phyloP scores from a whole-genome alignment of 2,888 invertebrate species.

The Sinopyrophorus schimmeli region DNA sequence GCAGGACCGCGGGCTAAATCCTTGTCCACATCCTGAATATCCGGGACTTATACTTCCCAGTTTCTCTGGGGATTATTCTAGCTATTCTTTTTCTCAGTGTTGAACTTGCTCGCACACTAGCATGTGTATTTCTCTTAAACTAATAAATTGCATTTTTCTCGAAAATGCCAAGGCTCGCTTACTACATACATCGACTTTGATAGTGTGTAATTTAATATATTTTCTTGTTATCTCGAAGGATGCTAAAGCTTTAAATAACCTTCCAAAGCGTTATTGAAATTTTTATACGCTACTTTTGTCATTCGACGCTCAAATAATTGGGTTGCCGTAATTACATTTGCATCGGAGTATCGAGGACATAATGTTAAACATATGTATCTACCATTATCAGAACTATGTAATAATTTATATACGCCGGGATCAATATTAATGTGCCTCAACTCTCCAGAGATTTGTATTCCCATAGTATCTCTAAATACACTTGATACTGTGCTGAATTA shows the following conservation, averaged over 20 bases:
- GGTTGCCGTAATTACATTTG: neutral
- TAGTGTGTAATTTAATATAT: conserved; percentile 8
- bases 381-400: conserved; percentile 4
- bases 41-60: neutral
- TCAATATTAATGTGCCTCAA: conserved; percentile 6
- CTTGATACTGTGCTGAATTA: too few relatives aligned
- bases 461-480: neutral
- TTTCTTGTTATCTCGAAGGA: conserved; percentile 10
- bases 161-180: conserved; percentile 9
- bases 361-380: neutral
- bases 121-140: conserved; percentile 9
- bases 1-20: conserved; percentile 1
- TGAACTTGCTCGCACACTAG: conserved; percentile 1
- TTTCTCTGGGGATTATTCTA: conserved; percentile 5
- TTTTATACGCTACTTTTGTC: neutral
- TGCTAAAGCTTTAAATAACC: conserved; percentile 6
- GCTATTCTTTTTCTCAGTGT: neutral
- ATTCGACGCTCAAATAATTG: neutral
- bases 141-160: conserved; percentile 7
- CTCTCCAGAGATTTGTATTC: neutral
- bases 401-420: neutral
- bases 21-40: conserved; percentile 3
- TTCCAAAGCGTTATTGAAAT: conserved; percentile 6
- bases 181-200: conserved; percentile 2
- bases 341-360: neutral